Conservation (phyloP, 1,140 invertebrate species). For the Drosophila subobscura region DNA sequence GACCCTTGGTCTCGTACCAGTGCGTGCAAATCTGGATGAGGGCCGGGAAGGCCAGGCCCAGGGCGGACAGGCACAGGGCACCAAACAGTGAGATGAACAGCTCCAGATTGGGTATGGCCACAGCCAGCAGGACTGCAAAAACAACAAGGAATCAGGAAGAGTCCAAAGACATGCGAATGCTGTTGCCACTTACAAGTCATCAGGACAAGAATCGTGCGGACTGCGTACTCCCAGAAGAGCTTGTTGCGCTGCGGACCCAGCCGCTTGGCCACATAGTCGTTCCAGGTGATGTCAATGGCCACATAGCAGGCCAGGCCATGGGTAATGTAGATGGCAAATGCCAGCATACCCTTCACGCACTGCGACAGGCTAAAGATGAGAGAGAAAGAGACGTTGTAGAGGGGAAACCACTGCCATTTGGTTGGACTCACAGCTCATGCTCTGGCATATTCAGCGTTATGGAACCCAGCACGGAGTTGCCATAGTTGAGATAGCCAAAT, state of each 20-base stretch:
- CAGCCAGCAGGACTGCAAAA: constrained; percentile 89
- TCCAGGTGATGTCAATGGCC: constrained; percentile 93
- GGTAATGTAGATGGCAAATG: constrained; percentile 91
- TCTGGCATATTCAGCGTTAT: constrained; percentile 87
- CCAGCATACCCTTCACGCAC: constrained; percentile 89
- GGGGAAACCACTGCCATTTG: constrained; percentile 21
- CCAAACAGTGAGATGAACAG: constrained; percentile 96
- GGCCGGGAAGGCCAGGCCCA: constrained; percentile 95
- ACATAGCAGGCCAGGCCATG: constrained; percentile 94
- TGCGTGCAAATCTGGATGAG: constrained; percentile 89
- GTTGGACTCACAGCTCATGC: constrained; percentile 84
- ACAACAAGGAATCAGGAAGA: constrained; percentile 4
- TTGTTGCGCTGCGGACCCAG: constrained; percentile 79
- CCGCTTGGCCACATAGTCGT: constrained; percentile 85
- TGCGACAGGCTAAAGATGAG: constrained; percentile 86
- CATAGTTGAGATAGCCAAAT: constrained; percentile 91
- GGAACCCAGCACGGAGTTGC: constrained; percentile 85
- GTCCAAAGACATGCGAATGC: not conserved
- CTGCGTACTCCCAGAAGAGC: constrained; percentile 87
- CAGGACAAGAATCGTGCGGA: constrained; percentile 88
- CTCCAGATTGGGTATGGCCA: constrained; percentile 91
- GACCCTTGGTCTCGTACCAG: constrained; percentile 86
- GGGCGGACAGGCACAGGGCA: constrained; percentile 91
- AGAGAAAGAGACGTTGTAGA: constrained; percentile 5
- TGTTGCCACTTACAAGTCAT: constrained; percentile 90